Base-by-base conservation (phyloP, 2,113 vertebrate genomes). In the Microtus ochrogaster region DNA sequence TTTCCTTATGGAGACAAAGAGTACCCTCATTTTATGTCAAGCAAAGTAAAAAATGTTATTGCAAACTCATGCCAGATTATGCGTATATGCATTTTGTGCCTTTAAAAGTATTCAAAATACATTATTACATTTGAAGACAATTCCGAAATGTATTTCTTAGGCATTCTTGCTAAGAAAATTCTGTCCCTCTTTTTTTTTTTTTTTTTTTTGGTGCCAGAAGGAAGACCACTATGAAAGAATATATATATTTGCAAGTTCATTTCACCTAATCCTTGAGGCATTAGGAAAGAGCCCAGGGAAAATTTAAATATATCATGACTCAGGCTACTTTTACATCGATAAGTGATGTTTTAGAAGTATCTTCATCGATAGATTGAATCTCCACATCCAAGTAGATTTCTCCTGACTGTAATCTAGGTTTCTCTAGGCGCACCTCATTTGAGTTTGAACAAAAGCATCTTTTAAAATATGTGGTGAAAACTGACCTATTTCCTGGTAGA, bases 41-140 rank as follows among this genome's bases (percentile, higher is more conserved):
- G 66, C 7, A 72, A 96, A 13, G 24, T 61, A 30, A 90, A 94
- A 94, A 85, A 85, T 94, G 63, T 63, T 90, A 88, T 70, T 83
- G 49, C 49, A 78, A 90, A 77, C 63, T 84, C 52, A 94, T 92
- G 14, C 36, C 61, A 78, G 68, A 84, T 94, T 44, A 91, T 78
- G 85, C 74, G 91, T 89, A 70, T 33, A 92, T 92, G 24, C 10
- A 30, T n/a, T 58, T 68, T 89, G 26, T 92, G 47, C 6, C 52
- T 96, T 96, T 89, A 92, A 95, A 87, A 55, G 47, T 70, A 72
- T 91, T 91, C 63, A 58, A 89, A 95, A 94, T 78, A 81, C 4
- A 68, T 74, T 39, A 33, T 93, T 92, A 61, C 19, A 76, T 96
- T 94, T 95, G 36, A 90, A 85, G 63, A 55, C 3, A 93, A 73